Evolutionary conservation across 2,888 invertebrate genomes (phyloP).

Genomic region (Candidula unifasciata): DNA sequence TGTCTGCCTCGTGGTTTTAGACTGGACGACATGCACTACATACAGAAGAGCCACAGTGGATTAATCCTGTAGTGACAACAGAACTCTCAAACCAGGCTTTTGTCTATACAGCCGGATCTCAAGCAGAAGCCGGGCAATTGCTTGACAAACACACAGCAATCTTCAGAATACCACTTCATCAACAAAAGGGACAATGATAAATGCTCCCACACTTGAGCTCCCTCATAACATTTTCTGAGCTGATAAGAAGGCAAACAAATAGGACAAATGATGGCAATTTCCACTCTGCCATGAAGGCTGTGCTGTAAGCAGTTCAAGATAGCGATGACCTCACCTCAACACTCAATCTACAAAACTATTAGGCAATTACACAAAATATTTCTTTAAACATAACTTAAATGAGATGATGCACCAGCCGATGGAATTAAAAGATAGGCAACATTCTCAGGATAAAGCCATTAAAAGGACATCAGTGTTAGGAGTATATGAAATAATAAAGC

Average conservation of each 20-base stretch:
- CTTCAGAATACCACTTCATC: slow-evolving; percentile 34
- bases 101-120: background rate
- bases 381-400: too few relatives aligned
- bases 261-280: slow-evolving; percentile 19
- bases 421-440: too few relatives aligned
- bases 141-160: background rate
- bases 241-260: slow-evolving; percentile 11
- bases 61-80: background rate
- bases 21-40: background rate
- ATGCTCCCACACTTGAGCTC: slow-evolving; percentile 18
- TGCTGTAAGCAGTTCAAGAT: background rate
- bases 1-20: background rate
- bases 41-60: background rate
- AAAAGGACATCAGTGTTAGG: too few relatives aligned
- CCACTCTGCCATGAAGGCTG: background rate
- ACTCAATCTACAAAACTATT: too few relatives aligned
- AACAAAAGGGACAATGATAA: slow-evolving; percentile 28
- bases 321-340: too few relatives aligned
- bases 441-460: too few relatives aligned
- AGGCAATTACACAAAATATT: too few relatives aligned
- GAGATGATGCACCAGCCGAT: too few relatives aligned
- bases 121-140: slow-evolving; percentile 15
- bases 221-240: background rate
- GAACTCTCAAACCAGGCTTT: background rate
- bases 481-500: too few relatives aligned